Base-by-base conservation (phyloP, 2,888 invertebrate genomes). In the Chloroclystis v-ata region DNA sequence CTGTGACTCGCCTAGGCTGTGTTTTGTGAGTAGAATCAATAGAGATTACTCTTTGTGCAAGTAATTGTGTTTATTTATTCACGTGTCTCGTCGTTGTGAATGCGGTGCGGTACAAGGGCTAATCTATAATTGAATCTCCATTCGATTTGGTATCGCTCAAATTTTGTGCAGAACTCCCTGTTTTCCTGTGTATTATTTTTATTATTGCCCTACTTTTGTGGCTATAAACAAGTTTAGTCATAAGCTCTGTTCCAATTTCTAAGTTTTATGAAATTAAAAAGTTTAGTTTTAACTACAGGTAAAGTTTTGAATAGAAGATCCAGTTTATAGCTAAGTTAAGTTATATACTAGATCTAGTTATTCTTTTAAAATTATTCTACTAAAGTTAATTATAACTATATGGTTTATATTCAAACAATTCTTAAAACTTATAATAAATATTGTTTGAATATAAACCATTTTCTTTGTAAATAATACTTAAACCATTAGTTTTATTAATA, bases 31-130 rank as follows among this genome's bases (percentile, higher is more conserved):
- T 65, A 69, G 75, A 82, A 82, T 82, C 81, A 76, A 84, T 81
- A 72, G 74, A 75, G 83, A 83, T 84, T 83, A 82, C 68, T 70
- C 76, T 74, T 87, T 85, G 84, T 86, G 64, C 65, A 69, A 63
- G 72, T 85, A 80, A 87, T 87, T 84, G 83, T 87, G 81, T 86
- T 85, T 87, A 87, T 84, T 82, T 86, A 86, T 85, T 85, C 86
- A 81, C 82, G 84, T 86, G 82, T 82, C 70, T 77, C 78, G 65
- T 68, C 74, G 75, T 75, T 78, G 81, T 78, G 79, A 72, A 78
- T 83, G 82, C 70, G 84, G 84, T 82, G 57, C 76, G 69, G 67
- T 75, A 77, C 73, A 79, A 79, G 72, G 71, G 78, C 84, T 86
- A 85, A 87, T 87, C 86, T 86, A 82, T 86, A 87, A 87, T 86